Conservation (phyloP, 2,113 vertebrate species). For the Chascanopsetta lugubris region DNA sequence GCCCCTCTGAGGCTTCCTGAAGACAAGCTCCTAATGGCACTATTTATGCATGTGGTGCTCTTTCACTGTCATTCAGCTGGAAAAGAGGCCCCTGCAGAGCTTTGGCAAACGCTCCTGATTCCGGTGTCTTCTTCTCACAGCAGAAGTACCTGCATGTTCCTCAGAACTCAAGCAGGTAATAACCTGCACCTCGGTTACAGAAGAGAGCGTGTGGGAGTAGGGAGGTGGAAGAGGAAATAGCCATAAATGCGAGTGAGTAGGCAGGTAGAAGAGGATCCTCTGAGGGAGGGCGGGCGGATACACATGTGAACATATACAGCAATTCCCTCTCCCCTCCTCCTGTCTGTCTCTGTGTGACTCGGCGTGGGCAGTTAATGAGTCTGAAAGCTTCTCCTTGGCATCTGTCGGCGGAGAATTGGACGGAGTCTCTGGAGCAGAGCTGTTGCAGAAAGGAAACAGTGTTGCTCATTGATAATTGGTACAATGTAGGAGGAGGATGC, state of each 20-base stretch:
- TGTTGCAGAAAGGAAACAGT: constrained; percentile 41
- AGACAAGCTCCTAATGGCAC: constrained; percentile 41
- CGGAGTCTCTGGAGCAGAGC: constrained; percentile 42
- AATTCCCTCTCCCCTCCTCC: constrained; percentile 54
- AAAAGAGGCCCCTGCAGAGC: constrained; percentile 30
- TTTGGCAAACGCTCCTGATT: constrained; percentile 34
- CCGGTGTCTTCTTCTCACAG: constrained; percentile 12
- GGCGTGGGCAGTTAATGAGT: constrained; percentile 77
- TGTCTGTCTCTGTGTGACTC: constrained; percentile 47
- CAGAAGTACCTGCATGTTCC: constrained; percentile 23
- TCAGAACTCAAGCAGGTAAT: constrained; percentile 44
- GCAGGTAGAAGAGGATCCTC: constrained; percentile 65
- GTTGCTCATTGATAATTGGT: constrained; percentile 60
- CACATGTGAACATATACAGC: constrained; percentile 72
- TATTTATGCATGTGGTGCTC: constrained; percentile 19
- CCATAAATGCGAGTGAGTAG: constrained; percentile 60
- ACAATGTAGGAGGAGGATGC: constrained; percentile 14
- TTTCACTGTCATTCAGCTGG: constrained; percentile 29
- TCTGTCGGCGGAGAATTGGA: constrained; percentile 64
- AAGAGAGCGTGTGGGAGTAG: constrained; percentile 51
- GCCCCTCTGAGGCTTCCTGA: constrained; percentile 44
- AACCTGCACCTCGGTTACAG: constrained; percentile 54
- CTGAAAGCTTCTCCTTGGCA: constrained; percentile 69
- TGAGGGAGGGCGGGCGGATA: constrained; percentile 54
- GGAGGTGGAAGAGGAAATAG: constrained; percentile 63